phyloP scores from a whole-genome alignment of 1,140 invertebrate species.

The Listronotus bonariensis region DNA sequence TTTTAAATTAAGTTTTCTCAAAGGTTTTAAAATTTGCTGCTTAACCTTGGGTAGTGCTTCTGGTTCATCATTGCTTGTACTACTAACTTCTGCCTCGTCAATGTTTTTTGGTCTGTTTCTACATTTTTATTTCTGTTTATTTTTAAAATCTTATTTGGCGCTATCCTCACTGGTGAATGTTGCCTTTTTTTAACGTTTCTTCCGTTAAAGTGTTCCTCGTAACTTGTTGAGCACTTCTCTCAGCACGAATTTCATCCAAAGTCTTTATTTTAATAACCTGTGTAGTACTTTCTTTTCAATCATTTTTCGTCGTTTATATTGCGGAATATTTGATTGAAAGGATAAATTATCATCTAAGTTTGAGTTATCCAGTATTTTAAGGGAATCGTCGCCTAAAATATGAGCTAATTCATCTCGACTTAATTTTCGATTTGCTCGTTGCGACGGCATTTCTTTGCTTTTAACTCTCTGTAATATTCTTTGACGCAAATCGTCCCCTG shows the following conservation, averaged over 20 bases:
- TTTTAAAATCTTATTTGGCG: neutral
- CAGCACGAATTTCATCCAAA: conserved; percentile 51
- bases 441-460: conserved; percentile 16
- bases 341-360: neutral
- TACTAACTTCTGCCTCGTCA: conserved; percentile 43
- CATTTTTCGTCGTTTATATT: conserved; percentile 22
- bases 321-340: neutral
- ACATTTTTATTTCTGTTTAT: conserved; percentile 19
- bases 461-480: conserved; percentile 33
- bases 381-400: conserved; percentile 10
- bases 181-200: neutral
- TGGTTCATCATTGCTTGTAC: conserved; percentile 43
- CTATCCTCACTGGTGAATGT: conserved; percentile 14
- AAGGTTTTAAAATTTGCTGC: neutral
- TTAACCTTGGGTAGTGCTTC: neutral
- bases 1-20: conserved; percentile 21
- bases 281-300: conserved; percentile 30
- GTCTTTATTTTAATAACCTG: conserved; percentile 52
- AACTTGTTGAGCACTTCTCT: conserved; percentile 28
- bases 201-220: neutral
- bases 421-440: conserved; percentile 33
- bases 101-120: conserved; percentile 9
- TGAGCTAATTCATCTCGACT: conserved; percentile 15
- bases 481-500: conserved; percentile 38
- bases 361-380: neutral